A percentile compares a stretch with the other conserved stretches of the same genome.
Evolutionary conservation across 2,888 invertebrate genomes (phyloP).

Genomic region (Anagyrus pseudococci): DNA sequence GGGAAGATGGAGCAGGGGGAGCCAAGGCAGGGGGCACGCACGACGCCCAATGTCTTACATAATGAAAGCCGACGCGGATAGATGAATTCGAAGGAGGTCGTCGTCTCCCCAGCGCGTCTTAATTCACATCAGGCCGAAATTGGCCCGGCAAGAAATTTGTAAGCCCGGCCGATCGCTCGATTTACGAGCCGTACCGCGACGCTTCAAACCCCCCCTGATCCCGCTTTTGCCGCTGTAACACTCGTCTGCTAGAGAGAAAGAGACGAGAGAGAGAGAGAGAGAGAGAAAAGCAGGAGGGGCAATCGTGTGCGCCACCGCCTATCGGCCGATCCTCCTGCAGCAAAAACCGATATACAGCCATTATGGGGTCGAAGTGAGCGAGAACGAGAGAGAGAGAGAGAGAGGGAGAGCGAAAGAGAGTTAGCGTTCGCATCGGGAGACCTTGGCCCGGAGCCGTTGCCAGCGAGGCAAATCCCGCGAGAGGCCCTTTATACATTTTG

Average conservation of each 20-base stretch:
- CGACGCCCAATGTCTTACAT: constrained; percentile 20
- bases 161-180: constrained; percentile 42
- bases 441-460: neutral
- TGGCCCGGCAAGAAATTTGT: constrained; percentile 47
- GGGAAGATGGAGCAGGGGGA: neutral
- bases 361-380: neutral
- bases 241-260: too few relatives aligned
- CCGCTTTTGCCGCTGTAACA: too few relatives aligned
- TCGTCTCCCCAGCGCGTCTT: constrained; percentile 29
- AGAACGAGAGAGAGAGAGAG: neutral
- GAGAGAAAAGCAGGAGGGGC: constrained; percentile 7
- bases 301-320: neutral
- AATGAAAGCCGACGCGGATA: constrained; percentile 31
- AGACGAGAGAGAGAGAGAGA: too few relatives aligned
- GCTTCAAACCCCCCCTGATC: neutral
- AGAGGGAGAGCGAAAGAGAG: neutral
- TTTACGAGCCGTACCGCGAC: constrained; percentile 29
- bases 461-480: constrained; percentile 26
- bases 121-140: constrained; percentile 37
- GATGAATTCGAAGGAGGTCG: constrained; percentile 9
- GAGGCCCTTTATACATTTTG: constrained; percentile 14
- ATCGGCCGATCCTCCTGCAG: neutral
- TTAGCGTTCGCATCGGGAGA: too few relatives aligned
- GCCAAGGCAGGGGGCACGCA: neutral
- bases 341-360: constrained; percentile 20